Percentiles rank a stretch among this genome's conserved stretches.
Evolutionary conservation across 2,113 vertebrate species (phyloP).

Genomic region (Paratilapia polleni): DNA sequence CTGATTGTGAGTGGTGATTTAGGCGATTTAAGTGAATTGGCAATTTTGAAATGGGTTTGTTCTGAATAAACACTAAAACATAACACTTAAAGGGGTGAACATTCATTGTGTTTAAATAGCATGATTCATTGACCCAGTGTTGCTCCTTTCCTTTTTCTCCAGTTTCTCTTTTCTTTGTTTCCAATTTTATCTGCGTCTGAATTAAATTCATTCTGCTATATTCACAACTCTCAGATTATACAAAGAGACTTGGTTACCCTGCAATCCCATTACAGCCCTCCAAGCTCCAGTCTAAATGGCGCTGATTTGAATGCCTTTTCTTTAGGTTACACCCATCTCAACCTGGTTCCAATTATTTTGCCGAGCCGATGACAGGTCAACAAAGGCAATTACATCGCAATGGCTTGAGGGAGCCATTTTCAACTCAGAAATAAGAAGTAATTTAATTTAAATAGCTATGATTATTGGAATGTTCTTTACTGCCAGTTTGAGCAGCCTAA

Average conservation of each 20-base stretch:
- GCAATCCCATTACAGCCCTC: neutral
- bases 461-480: slow-evolving; percentile 35
- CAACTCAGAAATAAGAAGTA: slow-evolving; percentile 13
- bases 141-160: neutral
- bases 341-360: slow-evolving; percentile 47
- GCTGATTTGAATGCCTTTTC: slow-evolving; percentile 30
- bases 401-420: slow-evolving; percentile 30
- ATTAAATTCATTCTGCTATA: neutral
- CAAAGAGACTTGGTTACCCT: neutral
- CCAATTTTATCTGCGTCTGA: neutral
- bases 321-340: slow-evolving; percentile 38
- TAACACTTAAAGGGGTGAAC: neutral
- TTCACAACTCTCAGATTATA: neutral
- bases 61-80: neutral
- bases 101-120: neutral
- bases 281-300: neutral
- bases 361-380: slow-evolving; percentile 49
- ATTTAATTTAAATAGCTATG: slow-evolving; percentile 41
- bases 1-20: neutral
- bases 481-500: slow-evolving; percentile 8
- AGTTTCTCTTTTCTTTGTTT: neutral
- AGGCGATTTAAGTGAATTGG: neutral
- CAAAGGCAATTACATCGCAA: slow-evolving; percentile 52
- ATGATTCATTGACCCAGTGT: neutral
- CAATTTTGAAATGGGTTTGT: slow-evolving; percentile 6